Conservation (phyloP, 1,140 invertebrate species). For the Aricia agestis region DNA sequence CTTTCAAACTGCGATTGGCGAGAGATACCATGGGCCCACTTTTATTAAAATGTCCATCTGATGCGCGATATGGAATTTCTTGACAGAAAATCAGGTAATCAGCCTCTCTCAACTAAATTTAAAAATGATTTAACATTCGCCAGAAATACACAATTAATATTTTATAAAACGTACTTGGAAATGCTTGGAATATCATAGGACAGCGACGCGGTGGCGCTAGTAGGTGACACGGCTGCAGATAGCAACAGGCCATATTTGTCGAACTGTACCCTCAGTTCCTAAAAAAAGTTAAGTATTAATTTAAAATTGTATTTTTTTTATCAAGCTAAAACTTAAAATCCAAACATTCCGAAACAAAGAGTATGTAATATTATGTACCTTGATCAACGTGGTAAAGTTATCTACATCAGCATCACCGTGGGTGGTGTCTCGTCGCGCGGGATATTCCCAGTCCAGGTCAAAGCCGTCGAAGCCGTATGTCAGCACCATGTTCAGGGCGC, state of each 20-base stretch:
- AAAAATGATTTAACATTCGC: too few species aligned
- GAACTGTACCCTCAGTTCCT: conserved; percentile 78
- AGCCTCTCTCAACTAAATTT: too few species aligned
- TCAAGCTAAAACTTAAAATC: too few species aligned
- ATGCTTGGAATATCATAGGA: conserved; percentile 79
- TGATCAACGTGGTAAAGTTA: conserved; percentile 75
- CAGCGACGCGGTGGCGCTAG: conserved; percentile 66
- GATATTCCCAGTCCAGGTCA: conserved; percentile 91
- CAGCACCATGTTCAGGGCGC: conserved; percentile 77
- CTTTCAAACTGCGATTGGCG: too few species aligned
- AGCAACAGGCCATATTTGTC: conserved; percentile 73
- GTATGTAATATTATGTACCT: too few species aligned
- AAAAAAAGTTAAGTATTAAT: background rate
- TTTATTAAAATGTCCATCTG: too few species aligned
- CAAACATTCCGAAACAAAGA: too few species aligned
- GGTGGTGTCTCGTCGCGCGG: conserved; percentile 79
- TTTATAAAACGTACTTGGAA: conserved; percentile 43
- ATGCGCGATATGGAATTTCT: too few species aligned
- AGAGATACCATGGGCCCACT: too few species aligned
- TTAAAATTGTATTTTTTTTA: too few species aligned
- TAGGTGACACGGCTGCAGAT: conserved; percentile 80
- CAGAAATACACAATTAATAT: too few species aligned
- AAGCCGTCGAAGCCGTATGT: conserved; percentile 87
- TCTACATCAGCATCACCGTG: conserved; percentile 67
- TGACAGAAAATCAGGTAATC: too few species aligned